Conservation (phyloP, 2,888 invertebrate genomes). For the Onchidella celtica region DNA sequence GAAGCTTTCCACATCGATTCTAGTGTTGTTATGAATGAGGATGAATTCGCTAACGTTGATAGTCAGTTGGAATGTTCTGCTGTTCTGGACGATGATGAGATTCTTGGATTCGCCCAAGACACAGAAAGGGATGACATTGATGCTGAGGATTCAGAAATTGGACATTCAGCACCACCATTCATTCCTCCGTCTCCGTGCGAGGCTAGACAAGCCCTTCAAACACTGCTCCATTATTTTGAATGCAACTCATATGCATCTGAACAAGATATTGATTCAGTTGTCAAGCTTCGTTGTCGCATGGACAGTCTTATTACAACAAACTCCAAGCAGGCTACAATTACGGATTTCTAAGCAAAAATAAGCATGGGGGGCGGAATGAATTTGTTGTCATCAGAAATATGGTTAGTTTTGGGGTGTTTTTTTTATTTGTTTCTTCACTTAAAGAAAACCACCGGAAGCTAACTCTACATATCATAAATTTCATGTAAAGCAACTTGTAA, state of each 20-base stretch:
- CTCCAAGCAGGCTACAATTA: background rate
- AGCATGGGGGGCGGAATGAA: background rate
- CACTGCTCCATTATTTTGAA: slow-evolving; percentile 2
- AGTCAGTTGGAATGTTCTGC: background rate
- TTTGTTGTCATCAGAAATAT: background rate
- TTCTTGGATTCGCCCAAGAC: slow-evolving; percentile 1
- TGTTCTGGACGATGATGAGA: slow-evolving; percentile 25
- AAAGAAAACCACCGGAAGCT: background rate
- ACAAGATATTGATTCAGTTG: slow-evolving; percentile 7
- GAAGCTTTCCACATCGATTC: slow-evolving; percentile 18
- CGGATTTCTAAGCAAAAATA: background rate
- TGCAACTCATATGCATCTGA: background rate
- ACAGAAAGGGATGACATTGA: slow-evolving; percentile 10
- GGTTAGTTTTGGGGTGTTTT: background rate
- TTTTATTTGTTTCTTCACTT: background rate
- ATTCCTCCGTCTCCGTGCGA: slow-evolving; percentile 1
- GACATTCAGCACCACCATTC: background rate
- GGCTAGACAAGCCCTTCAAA: slow-evolving; percentile 16
- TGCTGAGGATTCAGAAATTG: background rate
- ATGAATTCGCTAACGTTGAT: slow-evolving; percentile 12
- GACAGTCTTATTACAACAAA: background rate
- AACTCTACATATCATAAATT: background rate
- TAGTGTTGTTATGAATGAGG: slow-evolving; percentile 18
- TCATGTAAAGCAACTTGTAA: background rate
- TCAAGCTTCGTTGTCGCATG: background rate